Base-by-base conservation (phyloP, 1,140 invertebrate species). In the Hypsibius dujardini region DNA sequence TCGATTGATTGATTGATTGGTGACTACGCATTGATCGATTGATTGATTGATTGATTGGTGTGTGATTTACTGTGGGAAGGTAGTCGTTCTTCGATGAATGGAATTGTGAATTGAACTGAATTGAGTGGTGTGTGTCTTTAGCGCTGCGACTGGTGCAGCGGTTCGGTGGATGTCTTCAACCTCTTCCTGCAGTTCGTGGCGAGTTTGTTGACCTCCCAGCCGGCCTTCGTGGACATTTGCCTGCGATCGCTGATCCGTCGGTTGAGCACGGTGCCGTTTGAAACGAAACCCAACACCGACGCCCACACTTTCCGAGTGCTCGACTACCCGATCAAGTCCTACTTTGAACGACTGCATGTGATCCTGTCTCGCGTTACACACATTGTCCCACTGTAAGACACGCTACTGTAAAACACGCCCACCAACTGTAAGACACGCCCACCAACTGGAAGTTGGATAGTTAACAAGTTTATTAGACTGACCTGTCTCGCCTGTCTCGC, bases 281-380 rank as follows among this genome's bases (percentile, higher is more conserved):
- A 56, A n/a, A 7, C 50, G n/a, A 56, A 56, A n/a, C 50, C 50
- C n/a, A n/a, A 56, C 50, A n/a, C n/a, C 50, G n/a, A 56, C n/a
- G n/a, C 7, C 7, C 7, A 56, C 50, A 7, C 50, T 56, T 56
- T 56, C n/a, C 7, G 50, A 56, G 50, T 7, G n/a, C 7, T 56
- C 50, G 50, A 56, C 50, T 7, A 56, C 7, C 7, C 7, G n/a
- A 56, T 56, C 50, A 56, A 56, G 50, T 7, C 50, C 7, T 56
- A 56, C 50, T 56, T 56, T 56, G 50, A 56, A 7, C 7, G n/a
- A 56, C 7, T 56, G n/a, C 50, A 7, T 7, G 7, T n/a, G 7
- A 7, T 56, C 7, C 50, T 56, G 7, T 7, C 7, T 7, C 7
- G 50, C 7, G 50, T n/a, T 56, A n/a, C n/a, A 7, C 50, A 56